Percentiles rank a stretch among this genome's conserved stretches.
phyloP scores from a whole-genome alignment of 2,113 vertebrate species.

The Pristiophorus japonicus region DNA sequence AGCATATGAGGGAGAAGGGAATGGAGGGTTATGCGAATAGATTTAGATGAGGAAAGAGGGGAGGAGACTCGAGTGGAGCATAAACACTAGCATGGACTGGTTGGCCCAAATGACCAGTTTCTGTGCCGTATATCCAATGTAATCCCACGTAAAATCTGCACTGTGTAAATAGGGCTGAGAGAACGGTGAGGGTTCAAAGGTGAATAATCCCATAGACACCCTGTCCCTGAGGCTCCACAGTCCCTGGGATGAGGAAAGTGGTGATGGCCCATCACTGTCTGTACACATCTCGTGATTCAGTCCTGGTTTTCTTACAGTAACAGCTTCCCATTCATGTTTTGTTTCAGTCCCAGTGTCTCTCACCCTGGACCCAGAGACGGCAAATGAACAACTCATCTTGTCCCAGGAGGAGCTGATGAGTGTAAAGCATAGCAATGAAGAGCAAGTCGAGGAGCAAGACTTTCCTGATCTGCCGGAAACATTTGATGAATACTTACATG shows the following conservation, averaged over 20 bases:
- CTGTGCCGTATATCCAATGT: no score
- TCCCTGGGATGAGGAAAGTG: neutral
- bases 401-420: conserved; percentile 64
- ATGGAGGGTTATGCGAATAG: no score
- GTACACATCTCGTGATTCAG: neutral
- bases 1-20: no score
- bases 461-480: neutral
- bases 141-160: no score
- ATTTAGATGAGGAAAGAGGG: no score
- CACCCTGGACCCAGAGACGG: conserved; percentile 58
- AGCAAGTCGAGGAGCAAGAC: neutral
- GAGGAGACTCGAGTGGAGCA: no score
- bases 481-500: neutral
- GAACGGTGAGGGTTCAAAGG: neutral
- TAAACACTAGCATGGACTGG: no score
- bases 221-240: neutral
- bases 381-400: conserved; percentile 63
- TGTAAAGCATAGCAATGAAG: conserved; percentile 47
- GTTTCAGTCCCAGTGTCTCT: neutral
- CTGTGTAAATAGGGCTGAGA: neutral
- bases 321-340: neutral
- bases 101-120: no score
- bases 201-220: neutral
- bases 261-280: neutral
- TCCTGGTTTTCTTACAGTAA: neutral